Evolutionary conservation across 2,113 vertebrate species (phyloP).

Genomic region (Corythornis madagascariensis): DNA sequence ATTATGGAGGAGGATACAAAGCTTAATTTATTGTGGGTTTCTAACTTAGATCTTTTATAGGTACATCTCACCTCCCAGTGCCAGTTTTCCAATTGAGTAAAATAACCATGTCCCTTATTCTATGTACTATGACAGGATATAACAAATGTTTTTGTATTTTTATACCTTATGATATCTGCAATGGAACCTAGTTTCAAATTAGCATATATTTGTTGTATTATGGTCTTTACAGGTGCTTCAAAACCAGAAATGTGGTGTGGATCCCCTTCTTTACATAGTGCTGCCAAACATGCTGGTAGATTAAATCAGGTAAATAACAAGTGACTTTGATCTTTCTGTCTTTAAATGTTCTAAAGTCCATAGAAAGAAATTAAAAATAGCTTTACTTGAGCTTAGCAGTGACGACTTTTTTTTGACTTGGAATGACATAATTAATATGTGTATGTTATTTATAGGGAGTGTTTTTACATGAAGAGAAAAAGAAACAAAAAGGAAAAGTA

Average conservation of each 20-base stretch:
- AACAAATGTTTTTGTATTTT: not conserved
- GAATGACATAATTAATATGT: not conserved
- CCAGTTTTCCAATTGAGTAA: not conserved
- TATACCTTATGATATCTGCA: not conserved
- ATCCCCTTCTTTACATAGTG: constrained; percentile 60
- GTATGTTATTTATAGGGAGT: constrained; percentile 74
- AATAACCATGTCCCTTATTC: not conserved
- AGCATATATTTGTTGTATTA: not conserved
- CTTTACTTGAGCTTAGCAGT: not conserved
- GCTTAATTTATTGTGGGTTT: not conserved
- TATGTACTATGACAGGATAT: not conserved
- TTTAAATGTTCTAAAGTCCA: not conserved
- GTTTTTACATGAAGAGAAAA: constrained; percentile 83
- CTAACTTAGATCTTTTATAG: not conserved
- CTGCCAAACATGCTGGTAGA: constrained; percentile 72
- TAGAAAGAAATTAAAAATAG: not conserved
- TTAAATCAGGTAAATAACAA: constrained; percentile 80
- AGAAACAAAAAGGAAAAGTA: constrained; percentile 84
- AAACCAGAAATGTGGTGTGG: constrained; percentile 73
- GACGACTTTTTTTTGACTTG: not conserved
- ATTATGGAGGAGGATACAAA: not conserved
- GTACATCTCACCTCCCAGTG: not conserved
- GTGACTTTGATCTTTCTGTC: not conserved
- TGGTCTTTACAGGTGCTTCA: constrained; percentile 69
- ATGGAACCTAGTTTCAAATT: not conserved